Conservation (phyloP, 2,797 vertebrate species). For the Malacoctenus gilli region DNA sequence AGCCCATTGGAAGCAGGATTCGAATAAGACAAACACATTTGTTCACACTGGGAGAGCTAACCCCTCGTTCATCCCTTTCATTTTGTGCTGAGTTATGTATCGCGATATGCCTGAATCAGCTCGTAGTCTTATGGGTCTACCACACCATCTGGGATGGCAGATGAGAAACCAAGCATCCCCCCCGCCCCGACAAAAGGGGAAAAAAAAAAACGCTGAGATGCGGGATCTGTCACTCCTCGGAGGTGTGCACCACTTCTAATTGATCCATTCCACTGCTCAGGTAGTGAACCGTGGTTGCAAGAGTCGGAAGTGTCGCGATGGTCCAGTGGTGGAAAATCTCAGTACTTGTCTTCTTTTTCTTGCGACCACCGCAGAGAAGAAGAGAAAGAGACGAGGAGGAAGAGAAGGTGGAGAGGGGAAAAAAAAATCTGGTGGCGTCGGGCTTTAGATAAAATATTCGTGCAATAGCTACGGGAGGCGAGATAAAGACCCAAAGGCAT, state of each 20-base stretch:
- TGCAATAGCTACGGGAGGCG: slow-evolving; percentile 35
- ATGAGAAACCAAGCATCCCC: slow-evolving; percentile 67
- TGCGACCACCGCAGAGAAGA: slow-evolving; percentile 18
- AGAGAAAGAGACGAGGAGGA: not conserved
- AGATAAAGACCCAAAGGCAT: slow-evolving; percentile 31
- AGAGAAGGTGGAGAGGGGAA: too few species aligned
- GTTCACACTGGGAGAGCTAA: slow-evolving; percentile 28
- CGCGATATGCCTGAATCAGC: slow-evolving; percentile 66
- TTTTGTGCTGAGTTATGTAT: slow-evolving; percentile 70
- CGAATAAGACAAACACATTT: slow-evolving; percentile 30
- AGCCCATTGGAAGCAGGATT: slow-evolving; percentile 18
- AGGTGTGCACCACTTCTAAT: slow-evolving; percentile 70
- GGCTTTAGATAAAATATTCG: slow-evolving; percentile 59
- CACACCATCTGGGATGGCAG: slow-evolving; percentile 76
- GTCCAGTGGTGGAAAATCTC: slow-evolving; percentile 19
- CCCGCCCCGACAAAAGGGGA: too few species aligned
- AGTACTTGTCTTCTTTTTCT: slow-evolving; percentile 12
- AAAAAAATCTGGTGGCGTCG: slow-evolving; percentile 22
- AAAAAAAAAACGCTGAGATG: slow-evolving; percentile 65
- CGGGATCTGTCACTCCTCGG: slow-evolving; percentile 56
- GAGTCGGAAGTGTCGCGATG: slow-evolving; percentile 20
- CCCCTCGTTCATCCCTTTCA: slow-evolving; percentile 47
- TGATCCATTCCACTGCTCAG: slow-evolving; percentile 51
- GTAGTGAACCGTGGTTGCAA: slow-evolving; percentile 49
- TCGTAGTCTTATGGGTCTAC: slow-evolving; percentile 68